Percentiles rank a stretch among this genome's conserved stretches.
Evolutionary conservation across 2,113 vertebrate genomes (phyloP).

Genomic region (Acanthisitta chloris): DNA sequence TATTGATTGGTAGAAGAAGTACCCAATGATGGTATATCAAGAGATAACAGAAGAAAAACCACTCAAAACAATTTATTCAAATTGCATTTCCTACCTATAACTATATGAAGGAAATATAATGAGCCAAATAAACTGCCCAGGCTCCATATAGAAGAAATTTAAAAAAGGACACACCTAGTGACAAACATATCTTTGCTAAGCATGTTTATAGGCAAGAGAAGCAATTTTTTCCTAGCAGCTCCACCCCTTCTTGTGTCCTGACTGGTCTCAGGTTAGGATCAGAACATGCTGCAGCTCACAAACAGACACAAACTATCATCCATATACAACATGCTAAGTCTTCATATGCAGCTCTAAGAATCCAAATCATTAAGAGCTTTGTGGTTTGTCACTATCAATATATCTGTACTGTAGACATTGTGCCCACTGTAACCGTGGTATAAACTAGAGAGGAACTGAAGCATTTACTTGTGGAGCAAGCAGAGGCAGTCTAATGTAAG

Average conservation of each 20-base stretch:
- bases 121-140: background rate
- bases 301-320: background rate
- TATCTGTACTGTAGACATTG: background rate
- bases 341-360: background rate
- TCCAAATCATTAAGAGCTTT: background rate
- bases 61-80: background rate
- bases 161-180: background rate
- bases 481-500: slow-evolving; percentile 91
- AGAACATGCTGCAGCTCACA: background rate
- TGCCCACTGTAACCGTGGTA: background rate
- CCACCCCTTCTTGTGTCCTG: background rate
- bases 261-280: background rate
- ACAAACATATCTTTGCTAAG: background rate
- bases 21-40: background rate
- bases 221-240: background rate
- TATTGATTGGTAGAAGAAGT: background rate
- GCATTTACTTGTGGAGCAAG: slow-evolving; percentile 90
- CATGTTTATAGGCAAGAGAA: background rate
- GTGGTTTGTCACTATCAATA: background rate
- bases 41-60: background rate
- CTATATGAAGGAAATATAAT: background rate
- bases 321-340: background rate
- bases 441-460: background rate
- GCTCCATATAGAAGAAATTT: background rate
- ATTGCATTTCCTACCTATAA: background rate